phyloP scores from a whole-genome alignment of 2,888 invertebrate species.

The Cremastobaeus sp. region DNA sequence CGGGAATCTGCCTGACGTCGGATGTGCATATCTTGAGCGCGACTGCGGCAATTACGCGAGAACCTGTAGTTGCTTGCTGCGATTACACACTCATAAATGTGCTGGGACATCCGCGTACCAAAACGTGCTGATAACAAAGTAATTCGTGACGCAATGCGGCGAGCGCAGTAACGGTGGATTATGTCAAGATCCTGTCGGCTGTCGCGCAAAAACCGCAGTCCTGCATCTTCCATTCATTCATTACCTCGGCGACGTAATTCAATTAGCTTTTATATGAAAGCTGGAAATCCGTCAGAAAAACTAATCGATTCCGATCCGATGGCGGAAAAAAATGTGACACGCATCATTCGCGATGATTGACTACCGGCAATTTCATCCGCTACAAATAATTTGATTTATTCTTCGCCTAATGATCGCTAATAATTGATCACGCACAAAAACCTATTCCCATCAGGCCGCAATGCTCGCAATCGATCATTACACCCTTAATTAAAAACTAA shows the following conservation, averaged over 20 bases:
- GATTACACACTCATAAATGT: conserved; percentile 36
- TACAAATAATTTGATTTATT: conserved; percentile 39
- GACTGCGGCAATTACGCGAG: conserved; percentile 32
- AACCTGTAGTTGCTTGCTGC: conserved; percentile 36
- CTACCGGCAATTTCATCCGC: conserved; percentile 5
- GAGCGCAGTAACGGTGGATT: conserved; percentile 10
- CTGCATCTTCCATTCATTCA: conserved; percentile 4
- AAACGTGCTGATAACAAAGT: conserved; percentile 38
- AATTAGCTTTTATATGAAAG: conserved; percentile 25
- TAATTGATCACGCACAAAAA: conserved; percentile 29
- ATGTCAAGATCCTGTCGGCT: conserved; percentile 24
- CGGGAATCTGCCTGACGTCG: conserved; percentile 26
- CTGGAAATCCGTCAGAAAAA: conserved; percentile 18
- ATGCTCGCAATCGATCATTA: conserved; percentile 8
- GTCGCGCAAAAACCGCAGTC: conserved; percentile 7
- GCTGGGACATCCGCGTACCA: conserved; percentile 30
- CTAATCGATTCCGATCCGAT: conserved; percentile 22
- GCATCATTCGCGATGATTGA: conserved; percentile 16
- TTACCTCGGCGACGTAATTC: conserved; percentile 4
- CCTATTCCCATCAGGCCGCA: too few relatives aligned
- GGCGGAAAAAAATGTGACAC: too few relatives aligned
- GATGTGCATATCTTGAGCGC: conserved; percentile 28
- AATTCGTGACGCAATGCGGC: conserved; percentile 31
- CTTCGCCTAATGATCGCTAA: background rate
- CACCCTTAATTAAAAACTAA: conserved; percentile 26